Conservation (phyloP, 2,113 vertebrate species). For the Lethenteron camtschaticum region DNA sequence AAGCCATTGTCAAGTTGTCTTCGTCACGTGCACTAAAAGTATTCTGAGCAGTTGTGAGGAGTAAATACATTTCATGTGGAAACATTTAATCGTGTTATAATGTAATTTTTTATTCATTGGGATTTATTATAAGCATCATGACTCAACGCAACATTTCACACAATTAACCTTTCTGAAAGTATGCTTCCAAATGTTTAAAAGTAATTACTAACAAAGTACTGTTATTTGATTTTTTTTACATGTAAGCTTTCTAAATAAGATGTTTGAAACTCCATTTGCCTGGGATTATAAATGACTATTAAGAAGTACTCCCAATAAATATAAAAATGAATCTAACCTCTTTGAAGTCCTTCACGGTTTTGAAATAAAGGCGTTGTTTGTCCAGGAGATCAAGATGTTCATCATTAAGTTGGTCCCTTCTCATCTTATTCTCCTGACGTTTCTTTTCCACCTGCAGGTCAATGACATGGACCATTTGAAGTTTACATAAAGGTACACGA, state of each 20-base stretch:
- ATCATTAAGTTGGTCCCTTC: constrained; percentile 80
- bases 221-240: background rate
- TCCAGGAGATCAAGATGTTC: constrained; percentile 83
- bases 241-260: background rate
- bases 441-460: constrained; percentile 78
- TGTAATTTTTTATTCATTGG: too few species aligned
- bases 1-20: background rate
- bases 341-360: constrained; percentile 96
- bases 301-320: background rate
- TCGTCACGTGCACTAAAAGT: background rate
- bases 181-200: too few species aligned
- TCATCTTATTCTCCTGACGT: constrained; percentile 97
- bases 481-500: background rate
- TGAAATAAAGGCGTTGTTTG: constrained; percentile 86
- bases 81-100: background rate
- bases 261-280: background rate
- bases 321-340: constrained; percentile 38
- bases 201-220: background rate
- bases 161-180: background rate
- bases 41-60: background rate
- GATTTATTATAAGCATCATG: too few species aligned
- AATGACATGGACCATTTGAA: background rate
- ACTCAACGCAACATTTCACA: background rate
- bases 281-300: background rate
- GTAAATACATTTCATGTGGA: background rate